Evolutionary conservation across 2,888 invertebrate species (phyloP).

Genomic region (Cheilosia vernalis): DNA sequence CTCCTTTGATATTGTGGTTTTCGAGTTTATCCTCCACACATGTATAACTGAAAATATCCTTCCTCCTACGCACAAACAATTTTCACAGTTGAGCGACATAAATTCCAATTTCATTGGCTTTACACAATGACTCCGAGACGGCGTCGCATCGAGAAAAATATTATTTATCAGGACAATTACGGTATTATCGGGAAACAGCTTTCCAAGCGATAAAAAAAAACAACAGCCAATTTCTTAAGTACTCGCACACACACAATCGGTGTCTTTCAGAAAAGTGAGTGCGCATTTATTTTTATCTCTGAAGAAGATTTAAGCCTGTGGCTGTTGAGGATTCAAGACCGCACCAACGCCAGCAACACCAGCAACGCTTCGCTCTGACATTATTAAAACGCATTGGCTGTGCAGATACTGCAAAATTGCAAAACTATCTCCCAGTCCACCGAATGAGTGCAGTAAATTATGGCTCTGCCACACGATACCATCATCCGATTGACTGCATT

Average conservation of each 20-base stretch:
- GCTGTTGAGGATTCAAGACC: slow-evolving; percentile 35
- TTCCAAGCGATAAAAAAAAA: slow-evolving; percentile 25
- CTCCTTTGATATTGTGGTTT: background rate
- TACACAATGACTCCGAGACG: slow-evolving; percentile 52
- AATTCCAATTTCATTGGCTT: slow-evolving; percentile 65
- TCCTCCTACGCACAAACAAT: slow-evolving; percentile 27
- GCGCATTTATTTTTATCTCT: slow-evolving; percentile 9
- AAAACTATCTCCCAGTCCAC: slow-evolving; percentile 28
- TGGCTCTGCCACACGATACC: slow-evolving; percentile 68
- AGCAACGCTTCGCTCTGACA: slow-evolving; percentile 9
- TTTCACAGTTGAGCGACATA: slow-evolving; percentile 49
- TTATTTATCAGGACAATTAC: slow-evolving; percentile 61
- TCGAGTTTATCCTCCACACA: background rate
- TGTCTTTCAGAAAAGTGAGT: background rate
- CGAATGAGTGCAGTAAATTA: slow-evolving; percentile 62
- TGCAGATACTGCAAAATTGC: slow-evolving; percentile 35
- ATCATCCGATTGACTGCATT: slow-evolving; percentile 71
- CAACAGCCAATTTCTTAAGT: slow-evolving; percentile 39
- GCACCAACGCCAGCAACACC: no score
- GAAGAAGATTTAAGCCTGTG: slow-evolving; percentile 55
- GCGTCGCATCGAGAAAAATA: slow-evolving; percentile 24
- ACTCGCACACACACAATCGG: slow-evolving; percentile 8
- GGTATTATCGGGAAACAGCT: slow-evolving; percentile 38
- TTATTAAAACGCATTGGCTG: slow-evolving; percentile 61
- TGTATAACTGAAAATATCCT: slow-evolving; percentile 19